Base-by-base conservation (phyloP, 2,888 invertebrate genomes). In the Caenorhabditis doughertyi region DNA sequence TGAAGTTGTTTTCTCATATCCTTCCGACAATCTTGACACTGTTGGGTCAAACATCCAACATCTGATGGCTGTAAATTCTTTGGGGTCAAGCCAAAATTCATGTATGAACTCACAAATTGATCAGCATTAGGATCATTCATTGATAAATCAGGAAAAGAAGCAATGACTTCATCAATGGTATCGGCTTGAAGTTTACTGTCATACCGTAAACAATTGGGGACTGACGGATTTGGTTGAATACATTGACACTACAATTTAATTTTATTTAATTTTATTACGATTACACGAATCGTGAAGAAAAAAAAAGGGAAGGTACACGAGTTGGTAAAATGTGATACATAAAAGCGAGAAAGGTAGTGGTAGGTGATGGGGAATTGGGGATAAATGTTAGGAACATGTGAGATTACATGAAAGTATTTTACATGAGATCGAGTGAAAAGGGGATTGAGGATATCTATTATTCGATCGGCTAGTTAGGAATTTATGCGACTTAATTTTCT, bases 161-260 rank as follows among this genome's bases (percentile, higher is more conserved):
- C 73, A 67, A 89, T 87, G 1, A 89, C 89, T 56, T 89, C 89
- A 11, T 88, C 85, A 3, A 89, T 51, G 0, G 88, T 85, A 13
- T 79, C 81, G 0, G 89, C 89, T 77, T 85, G 81, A 1, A 84
- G 39, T 27, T 81, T 79, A 8, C 71, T 64, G 47, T 87, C 87
- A 49, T 87, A 87, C 25, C 70, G 73, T 11, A 85, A 18, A 65
- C 86, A 86, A 16, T 29, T 42, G 8, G 21, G 9, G 4, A 44
- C 23, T 13, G 62, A 51, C 18, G 74, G 60, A 65, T 49, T 51
- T 23, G 65, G 65, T 51, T 51, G 51, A 21, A 65, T 51, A n/a
- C 65, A 65, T 76, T 76, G 64, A 35, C 76, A 76, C 76, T 76
- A n/a, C n/a, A n/a, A n/a, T n/a, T n/a, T n/a, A n/a, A n/a, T n/a